Evolutionary conservation across 2,113 vertebrate genomes (phyloP).

Genomic region (Rafetus swinhoei): DNA sequence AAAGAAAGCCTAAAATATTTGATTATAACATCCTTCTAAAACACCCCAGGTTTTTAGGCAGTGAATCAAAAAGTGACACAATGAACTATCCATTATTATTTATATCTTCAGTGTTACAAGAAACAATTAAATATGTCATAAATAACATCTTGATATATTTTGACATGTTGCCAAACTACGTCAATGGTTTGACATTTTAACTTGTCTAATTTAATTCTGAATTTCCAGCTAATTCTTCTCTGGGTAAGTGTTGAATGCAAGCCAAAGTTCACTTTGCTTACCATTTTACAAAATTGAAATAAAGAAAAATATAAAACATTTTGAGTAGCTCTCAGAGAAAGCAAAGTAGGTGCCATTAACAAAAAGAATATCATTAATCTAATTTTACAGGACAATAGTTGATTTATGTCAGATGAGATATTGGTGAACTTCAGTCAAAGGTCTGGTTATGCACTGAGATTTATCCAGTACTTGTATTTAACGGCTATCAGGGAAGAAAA

Average conservation of each 20-base stretch:
- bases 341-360: not conserved
- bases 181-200: not conserved
- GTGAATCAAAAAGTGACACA: not conserved
- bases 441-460: constrained; percentile 28
- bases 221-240: not conserved
- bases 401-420: not conserved
- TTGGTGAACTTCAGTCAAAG: constrained; percentile 6
- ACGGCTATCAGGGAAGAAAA: constrained; percentile 19
- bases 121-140: not conserved
- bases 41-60: not conserved
- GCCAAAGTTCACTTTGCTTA: not conserved
- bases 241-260: not conserved
- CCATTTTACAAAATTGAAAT: not conserved
- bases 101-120: not conserved
- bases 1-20: not conserved
- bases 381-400: not conserved
- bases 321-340: not conserved
- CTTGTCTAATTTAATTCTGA: not conserved
- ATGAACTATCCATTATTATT: not conserved
- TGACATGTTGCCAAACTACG: not conserved
- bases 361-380: not conserved
- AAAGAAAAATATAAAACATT: not conserved
- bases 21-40: not conserved
- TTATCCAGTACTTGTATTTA: constrained; percentile 38
- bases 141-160: not conserved